Evolutionary conservation across 2,888 invertebrate genomes (phyloP).

Genomic region (Drosophila barbarae): DNA sequence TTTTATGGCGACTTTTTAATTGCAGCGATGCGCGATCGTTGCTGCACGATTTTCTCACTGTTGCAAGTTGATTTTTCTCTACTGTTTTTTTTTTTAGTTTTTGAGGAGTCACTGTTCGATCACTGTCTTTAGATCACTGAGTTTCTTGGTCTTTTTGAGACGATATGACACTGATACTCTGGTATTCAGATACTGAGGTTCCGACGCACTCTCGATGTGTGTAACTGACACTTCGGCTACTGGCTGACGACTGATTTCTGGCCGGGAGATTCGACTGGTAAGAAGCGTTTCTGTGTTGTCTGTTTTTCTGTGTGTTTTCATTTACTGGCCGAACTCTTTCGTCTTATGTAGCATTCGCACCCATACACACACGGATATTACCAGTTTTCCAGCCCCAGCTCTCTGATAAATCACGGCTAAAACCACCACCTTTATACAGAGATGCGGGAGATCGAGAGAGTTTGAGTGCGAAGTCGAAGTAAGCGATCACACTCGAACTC

Average conservation of each 20-base stretch:
- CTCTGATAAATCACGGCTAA: constrained; percentile 62
- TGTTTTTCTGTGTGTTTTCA: constrained; percentile 33
- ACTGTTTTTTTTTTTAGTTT: constrained; percentile 7
- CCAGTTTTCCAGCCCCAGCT: constrained; percentile 50
- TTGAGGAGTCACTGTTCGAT: constrained; percentile 47
- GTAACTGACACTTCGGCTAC: constrained; percentile 77
- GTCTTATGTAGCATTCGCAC: constrained; percentile 45
- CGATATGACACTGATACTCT: constrained; percentile 3
- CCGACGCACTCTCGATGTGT: constrained; percentile 37
- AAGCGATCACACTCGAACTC: constrained; percentile 23
- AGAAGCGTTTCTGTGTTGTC: constrained; percentile 74
- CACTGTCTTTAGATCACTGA: constrained; percentile 38
- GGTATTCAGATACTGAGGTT: background rate
- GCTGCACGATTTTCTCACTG: constrained; percentile 25
- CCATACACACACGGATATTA: constrained; percentile 18
- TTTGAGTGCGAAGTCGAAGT: constrained; percentile 14
- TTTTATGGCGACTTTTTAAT: constrained; percentile 63
- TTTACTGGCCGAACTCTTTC: constrained; percentile 60
- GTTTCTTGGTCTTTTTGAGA: constrained; percentile 10
- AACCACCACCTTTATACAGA: constrained; percentile 40
- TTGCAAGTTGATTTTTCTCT: constrained; percentile 20
- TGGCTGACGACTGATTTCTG: constrained; percentile 77
- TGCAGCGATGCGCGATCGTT: constrained; percentile 47
- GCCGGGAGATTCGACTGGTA: constrained; percentile 72
- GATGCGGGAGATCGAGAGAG: constrained; percentile 31